Base-by-base conservation (phyloP, 1,140 invertebrate species). In the Tribolium madens region DNA sequence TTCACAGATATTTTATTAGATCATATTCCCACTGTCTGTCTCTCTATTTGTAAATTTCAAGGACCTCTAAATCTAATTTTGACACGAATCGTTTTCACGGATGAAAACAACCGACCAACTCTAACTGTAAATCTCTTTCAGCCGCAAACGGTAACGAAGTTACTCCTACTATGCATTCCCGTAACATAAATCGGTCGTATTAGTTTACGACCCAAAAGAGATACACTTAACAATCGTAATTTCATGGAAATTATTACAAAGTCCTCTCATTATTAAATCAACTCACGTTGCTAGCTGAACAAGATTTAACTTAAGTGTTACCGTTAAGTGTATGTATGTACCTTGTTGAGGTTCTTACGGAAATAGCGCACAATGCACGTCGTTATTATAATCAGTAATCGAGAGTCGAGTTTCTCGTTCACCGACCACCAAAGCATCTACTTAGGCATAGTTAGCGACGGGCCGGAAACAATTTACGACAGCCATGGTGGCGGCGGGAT, bases 301-400 rank as follows among this genome's bases (percentile, higher is more conserved):
- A 57, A 57, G 14, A 57, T 57, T 57, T 57, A 21, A 21, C 52
- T 57, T 21, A 2, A 57, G 31, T 10, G 13, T 64, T 33, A 64
- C 26, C 57, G 26, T 64, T 64, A 64, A 64, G 26, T 31, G 21
- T 15, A 57, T 21, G 26, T 21, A 57, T 7, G 26, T 64, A 13
- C 14, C 21, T 64, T 26, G 57, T 64, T 33, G 52, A 15, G 18
- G 52, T 57, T 64, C 6, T 21, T 64, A 64, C n/a, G 12, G 26
- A 64, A 64, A 64, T 64, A 33, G 57, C n/a, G 47, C 14, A 71
- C 68, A 71, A 47, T 71, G 13, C 68, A 71, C 12, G 68, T 47
- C 68, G 46, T 71, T 71, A 71, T 71, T 71, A 71, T 47, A 71
- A 71, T 48, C 68, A 36, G 68, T 71, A 48, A 71, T 71, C 68